Evolutionary conservation across 2,113 vertebrate species (phyloP), one percentile per base, ranked within the genome.

Genomic region (Mormyrus iriodes): DNA sequence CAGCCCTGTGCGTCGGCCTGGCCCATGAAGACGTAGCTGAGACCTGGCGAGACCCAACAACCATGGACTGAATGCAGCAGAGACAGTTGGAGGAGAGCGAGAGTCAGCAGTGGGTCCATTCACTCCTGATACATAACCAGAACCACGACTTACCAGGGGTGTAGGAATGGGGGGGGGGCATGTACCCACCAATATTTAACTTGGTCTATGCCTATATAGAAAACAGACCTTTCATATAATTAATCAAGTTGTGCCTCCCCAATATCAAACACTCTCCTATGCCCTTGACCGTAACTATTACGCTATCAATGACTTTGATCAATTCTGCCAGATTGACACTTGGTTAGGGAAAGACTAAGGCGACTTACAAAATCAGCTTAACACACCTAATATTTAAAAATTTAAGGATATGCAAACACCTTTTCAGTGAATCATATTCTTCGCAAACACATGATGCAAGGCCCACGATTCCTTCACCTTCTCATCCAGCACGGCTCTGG

Each of bases 11-110:
- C 97, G 79, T 98, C 97, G 89, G 96, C 97, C 89, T 97, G 96
- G 89, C 98, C 98, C 98, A 99, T 99, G 94, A 99, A 97, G 94
- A 99, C 94, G 94, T 99, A 99, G 95, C 98, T 99, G 93, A 99
- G 94, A 94, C 98, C 98, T 99, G 92, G 89, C 91, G 94, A 95
- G 92, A 90, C 93, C 93, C 95, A 94, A 96, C 95, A 96, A n/a
- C 96, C 79, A 93, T 91, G 53, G 86, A n/a, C 35, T 87, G 55
- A 87, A 87, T 61, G 86, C 52, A 87, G 85, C 86, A 55, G 17
- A 95, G 93, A 95, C 95, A 95, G n/a, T 96, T 95, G 94, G 95
- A 95, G 95, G 90, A 87, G 93, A 91, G 90, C 89, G 35, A 65
- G 87, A 31, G 87, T 95, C 92, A 96, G 94, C 93, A 89, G 90